phyloP scores from a whole-genome alignment of 2,797 vertebrate species.

The Lemur catta region DNA sequence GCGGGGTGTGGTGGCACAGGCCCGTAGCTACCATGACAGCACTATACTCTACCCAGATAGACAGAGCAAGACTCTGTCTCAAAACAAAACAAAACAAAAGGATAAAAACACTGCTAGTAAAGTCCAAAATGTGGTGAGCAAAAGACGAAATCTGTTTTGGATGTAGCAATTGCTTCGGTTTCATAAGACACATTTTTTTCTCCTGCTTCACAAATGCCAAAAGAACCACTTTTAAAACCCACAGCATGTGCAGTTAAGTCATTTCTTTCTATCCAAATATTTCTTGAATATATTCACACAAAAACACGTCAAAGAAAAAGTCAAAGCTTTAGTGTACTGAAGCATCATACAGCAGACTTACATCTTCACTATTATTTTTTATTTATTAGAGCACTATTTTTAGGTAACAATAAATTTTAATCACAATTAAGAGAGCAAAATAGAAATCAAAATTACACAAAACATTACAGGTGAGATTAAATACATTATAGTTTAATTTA shows the following conservation, averaged over 20 bases:
- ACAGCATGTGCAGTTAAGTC: neutral
- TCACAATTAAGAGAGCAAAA: conserved; percentile 47
- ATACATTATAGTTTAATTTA: conserved; percentile 48
- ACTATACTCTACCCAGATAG: no score
- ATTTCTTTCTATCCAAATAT: neutral
- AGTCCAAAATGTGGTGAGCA: neutral
- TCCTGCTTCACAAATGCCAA: neutral
- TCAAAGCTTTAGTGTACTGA: neutral
- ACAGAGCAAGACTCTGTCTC: no score
- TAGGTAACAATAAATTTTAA: neutral
- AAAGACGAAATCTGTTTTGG: neutral
- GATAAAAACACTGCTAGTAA: neutral
- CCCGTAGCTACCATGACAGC: no score
- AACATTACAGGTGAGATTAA: conserved; percentile 30
- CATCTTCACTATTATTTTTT: neutral
- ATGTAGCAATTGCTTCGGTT: neutral
- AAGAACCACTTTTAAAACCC: neutral
- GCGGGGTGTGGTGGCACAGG: no score
- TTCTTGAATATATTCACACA: neutral
- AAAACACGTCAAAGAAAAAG: neutral
- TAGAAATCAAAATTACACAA: conserved; percentile 27
- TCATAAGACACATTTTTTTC: neutral
- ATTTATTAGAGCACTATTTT: conserved; percentile 20
- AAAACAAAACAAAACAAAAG: neutral
- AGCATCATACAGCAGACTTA: neutral